Conservation (phyloP, 2,113 vertebrate species). For the Xiphias gladius region DNA sequence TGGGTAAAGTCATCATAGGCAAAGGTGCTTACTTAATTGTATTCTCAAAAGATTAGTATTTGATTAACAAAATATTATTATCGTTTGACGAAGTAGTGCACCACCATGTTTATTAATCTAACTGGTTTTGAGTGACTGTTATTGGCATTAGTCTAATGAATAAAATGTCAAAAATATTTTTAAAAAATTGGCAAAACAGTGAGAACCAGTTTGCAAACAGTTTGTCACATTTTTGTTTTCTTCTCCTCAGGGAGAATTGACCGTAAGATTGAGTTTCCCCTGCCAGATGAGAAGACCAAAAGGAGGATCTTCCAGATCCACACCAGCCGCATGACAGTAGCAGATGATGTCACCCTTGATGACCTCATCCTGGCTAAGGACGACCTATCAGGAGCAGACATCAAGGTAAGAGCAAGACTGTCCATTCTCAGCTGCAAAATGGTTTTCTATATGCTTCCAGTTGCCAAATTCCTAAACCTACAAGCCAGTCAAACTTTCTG, state of each 20-base stretch:
- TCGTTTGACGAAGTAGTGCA: neutral
- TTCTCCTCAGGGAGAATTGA: conserved; percentile 91
- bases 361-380: conserved; percentile 98
- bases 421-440: neutral
- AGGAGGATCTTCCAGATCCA: conserved; percentile 98
- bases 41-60: neutral
- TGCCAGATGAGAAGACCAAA: conserved; percentile 98
- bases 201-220: neutral
- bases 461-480: neutral
- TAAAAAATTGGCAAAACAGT: neutral
- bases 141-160: neutral
- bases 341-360: conserved; percentile 94
- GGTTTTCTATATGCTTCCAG: neutral
- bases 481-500: neutral
- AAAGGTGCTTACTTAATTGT: neutral
- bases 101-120: neutral
- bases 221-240: neutral
- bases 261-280: conserved; percentile 96
- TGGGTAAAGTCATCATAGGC: too few relatives aligned
- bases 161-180: neutral
- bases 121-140: too few relatives aligned
- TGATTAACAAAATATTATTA: too few relatives aligned
- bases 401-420: conserved; percentile 87
- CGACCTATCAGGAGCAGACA: conserved; percentile 97
- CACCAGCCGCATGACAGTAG: conserved; percentile 96